Evolutionary conservation across 2,113 vertebrate species (phyloP).

Genomic region (Mola mola): DNA sequence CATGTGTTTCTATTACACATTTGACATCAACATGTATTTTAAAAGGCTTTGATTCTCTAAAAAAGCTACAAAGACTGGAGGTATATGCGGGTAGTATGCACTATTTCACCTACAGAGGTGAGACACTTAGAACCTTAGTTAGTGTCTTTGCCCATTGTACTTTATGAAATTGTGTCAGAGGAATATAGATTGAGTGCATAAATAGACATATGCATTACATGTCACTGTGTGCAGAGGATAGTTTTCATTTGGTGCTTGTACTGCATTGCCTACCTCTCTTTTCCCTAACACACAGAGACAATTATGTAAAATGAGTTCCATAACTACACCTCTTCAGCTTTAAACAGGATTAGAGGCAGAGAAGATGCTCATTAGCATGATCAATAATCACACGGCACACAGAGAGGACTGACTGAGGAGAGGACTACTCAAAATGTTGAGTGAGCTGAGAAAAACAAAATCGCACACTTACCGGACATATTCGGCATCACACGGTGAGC

Average conservation of each 20-base stretch:
- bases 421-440: not conserved
- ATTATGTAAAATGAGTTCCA: conserved; percentile 40
- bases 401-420: conserved; percentile 11
- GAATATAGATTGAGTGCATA: not conserved
- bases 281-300: not conserved
- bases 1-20: too few relatives aligned
- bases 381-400: conserved; percentile 37
- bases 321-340: conserved; percentile 8
- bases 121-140: not conserved
- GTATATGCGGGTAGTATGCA: not conserved
- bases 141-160: not conserved
- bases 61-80: not conserved
- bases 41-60: not conserved
- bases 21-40: too few relatives aligned
- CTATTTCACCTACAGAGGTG: not conserved
- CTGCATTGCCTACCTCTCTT: not conserved
- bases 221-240: not conserved
- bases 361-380: conserved; percentile 24
- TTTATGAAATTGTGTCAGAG: too few relatives aligned
- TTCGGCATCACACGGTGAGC: conserved; percentile 53
- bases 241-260: not conserved
- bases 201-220: not conserved
- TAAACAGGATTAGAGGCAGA: conserved; percentile 1
- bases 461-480: conserved; percentile 74
- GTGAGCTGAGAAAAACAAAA: not conserved